Evolutionary conservation across 2,113 vertebrate species (phyloP).

Genomic region (Athene noctua): DNA sequence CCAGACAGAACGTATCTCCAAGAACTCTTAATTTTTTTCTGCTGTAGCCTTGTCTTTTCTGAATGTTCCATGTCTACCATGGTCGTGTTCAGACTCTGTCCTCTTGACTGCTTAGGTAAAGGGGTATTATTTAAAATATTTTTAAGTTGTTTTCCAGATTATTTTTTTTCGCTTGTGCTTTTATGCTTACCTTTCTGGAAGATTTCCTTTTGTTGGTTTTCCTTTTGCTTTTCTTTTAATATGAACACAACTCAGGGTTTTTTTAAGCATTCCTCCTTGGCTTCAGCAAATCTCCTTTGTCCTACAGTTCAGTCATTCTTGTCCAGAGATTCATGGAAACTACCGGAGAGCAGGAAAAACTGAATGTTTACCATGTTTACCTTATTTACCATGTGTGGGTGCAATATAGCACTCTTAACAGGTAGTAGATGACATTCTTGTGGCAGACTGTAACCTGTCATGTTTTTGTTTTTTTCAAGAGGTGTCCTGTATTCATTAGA

Average conservation of each 20-base stretch:
- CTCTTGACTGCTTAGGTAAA: not conserved
- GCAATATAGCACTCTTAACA: not conserved
- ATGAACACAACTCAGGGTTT: not conserved
- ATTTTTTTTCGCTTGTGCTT: not conserved
- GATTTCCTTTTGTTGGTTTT: not conserved
- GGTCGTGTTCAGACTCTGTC: not conserved
- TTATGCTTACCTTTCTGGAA: not conserved
- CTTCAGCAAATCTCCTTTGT: not conserved
- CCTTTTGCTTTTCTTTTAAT: not conserved
- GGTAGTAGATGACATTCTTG: not conserved
- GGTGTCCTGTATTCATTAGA: not conserved
- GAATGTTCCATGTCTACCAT: not conserved
- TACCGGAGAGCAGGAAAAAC: not conserved
- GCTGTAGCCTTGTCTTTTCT: not conserved
- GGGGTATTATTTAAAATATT: not conserved
- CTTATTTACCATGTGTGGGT: not conserved
- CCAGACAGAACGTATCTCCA: not conserved
- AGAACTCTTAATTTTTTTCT: not conserved
- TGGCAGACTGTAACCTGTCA: not conserved
- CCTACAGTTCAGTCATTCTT: not conserved
- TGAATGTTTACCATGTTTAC: no score
- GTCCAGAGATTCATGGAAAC: not conserved
- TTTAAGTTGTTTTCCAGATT: not conserved
- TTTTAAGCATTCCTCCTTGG: not conserved
- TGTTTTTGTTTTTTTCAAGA: not conserved